A percentile compares a stretch with the other conserved stretches of the same genome.
Evolutionary conservation across 2,797 vertebrate species (phyloP).

Genomic region (Babyrousa celebensis): DNA sequence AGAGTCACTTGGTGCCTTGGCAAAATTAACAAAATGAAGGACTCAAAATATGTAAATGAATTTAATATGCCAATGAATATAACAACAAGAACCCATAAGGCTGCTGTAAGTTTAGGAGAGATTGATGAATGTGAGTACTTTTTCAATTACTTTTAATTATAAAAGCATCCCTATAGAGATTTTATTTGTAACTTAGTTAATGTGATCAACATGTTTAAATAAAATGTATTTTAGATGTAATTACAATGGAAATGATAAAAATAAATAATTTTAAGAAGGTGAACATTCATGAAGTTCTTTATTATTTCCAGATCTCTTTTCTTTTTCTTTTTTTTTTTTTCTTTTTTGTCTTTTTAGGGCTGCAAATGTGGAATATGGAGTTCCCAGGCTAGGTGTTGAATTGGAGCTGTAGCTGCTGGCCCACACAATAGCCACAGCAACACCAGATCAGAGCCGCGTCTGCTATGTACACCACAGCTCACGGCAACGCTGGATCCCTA

Average conservation of each 20-base stretch:
- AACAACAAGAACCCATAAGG: conserved; percentile 88
- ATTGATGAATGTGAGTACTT: conserved; percentile 91
- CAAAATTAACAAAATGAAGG: conserved; percentile 90
- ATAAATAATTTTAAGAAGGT: conserved; percentile 53
- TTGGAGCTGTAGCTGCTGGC: no score
- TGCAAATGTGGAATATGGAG: no score
- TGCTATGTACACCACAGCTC: no score
- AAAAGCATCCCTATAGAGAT: not conserved
- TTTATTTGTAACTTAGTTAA: conserved; percentile 1
- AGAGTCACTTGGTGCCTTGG: conserved; percentile 97
- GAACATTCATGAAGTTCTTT: not conserved
- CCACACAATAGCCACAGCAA: no score
- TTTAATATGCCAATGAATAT: conserved; percentile 87
- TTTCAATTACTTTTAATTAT: not conserved
- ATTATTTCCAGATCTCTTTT: not conserved
- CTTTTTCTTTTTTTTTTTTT: no score
- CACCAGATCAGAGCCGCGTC: no score
- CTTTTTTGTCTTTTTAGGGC: no score
- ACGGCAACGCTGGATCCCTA: no score
- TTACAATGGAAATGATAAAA: conserved; percentile 37
- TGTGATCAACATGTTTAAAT: conserved; percentile 23
- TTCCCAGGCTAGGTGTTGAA: no score
- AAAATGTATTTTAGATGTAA: not conserved
- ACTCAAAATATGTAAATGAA: conserved; percentile 81
- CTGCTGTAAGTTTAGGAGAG: conserved; percentile 84